A percentile compares a stretch with the other conserved stretches of the same genome.
These are phyloP conservation scores for Pongo pygmaeus DNA, from an alignment of 2,113 vertebrate species.

Conservation along the genomic window DNA sequence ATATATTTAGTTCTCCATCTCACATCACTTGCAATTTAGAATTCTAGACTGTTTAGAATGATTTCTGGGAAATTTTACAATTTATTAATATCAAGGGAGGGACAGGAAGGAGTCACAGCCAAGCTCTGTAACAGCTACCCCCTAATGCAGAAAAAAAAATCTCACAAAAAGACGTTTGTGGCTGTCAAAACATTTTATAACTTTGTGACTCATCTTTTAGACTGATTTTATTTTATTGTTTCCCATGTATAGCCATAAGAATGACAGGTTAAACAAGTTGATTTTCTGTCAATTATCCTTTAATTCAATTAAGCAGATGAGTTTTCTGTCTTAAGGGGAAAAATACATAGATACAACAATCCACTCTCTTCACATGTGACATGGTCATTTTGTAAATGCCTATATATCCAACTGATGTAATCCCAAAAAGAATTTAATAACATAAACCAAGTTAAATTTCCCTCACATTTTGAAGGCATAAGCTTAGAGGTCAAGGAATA, in stretches of 20 bases:
- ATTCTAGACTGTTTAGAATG: slow-evolving; percentile 39
- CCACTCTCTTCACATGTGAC: not conserved
- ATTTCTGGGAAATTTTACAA: not conserved
- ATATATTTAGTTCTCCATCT: not conserved
- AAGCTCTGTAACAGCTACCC: not conserved
- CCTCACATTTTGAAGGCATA: slow-evolving; percentile 6
- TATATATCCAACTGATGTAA: not conserved
- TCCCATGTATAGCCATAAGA: not conserved
- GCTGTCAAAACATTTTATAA: slow-evolving; percentile 24
- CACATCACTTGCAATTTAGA: not conserved
- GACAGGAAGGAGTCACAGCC: not conserved
- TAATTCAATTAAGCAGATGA: slow-evolving; percentile 14
- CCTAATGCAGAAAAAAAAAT: not conserved
- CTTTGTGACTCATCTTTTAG: slow-evolving; percentile 7
- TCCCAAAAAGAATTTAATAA: not conserved
- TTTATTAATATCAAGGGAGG: not conserved
- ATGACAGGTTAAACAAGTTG: not conserved
- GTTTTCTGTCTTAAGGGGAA: not conserved
- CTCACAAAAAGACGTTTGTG: not conserved
- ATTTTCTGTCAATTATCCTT: slow-evolving; percentile 26
- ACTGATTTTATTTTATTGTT: not conserved
- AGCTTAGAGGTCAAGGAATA: not conserved
- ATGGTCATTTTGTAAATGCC: slow-evolving; percentile 1
- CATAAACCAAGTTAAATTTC: slow-evolving; percentile 3
- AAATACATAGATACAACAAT: not conserved